Evolutionary conservation across 37 sponge, comb jelly and placozoan species (phyloP), one percentile per base, ranked within the genome.

Genomic region (Agelas oroides): DNA sequence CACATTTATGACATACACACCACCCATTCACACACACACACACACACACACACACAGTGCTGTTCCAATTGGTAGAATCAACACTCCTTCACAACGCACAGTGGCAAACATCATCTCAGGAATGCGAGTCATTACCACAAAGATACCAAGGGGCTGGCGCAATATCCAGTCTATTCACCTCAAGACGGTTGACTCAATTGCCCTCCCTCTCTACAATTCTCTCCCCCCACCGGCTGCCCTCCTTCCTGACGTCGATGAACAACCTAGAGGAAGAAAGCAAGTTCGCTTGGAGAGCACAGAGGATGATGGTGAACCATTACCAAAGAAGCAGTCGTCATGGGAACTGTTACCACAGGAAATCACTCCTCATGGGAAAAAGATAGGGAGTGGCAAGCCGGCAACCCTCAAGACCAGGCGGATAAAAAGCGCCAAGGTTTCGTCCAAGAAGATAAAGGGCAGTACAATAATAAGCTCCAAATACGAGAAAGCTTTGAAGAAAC

Each of bases 161-260:
- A 89, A 84, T 40, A 79, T 95, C 34, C 94, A 95, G 70, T 63
- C 75, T 53, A 52, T 92, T 34, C 85, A 95, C 39, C 25, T 95
- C 17, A 95, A 95, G 88, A 93, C 94, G 6, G 57, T 59, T 0
- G 81, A 83, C 32, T 88, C 91, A 5, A 74, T 92, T 25, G 84
- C 96, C 23, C 83, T 95, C 19, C 94, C 96, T 16, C n/a, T 95
- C 1, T 80, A 73, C 79, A 92, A 87, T 71, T 84, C 91, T 5
- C 71, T 85, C 21, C 91, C 91, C 21, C 68, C 75, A 8, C 69
- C 25, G 21, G 70, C 91, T 1, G 73, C 67, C 23, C 56, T 56
- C 23, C 56, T 88, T 37, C 34, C 53, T 5, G 53, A 31, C 15
- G 32, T 67, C 13, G 70, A 31, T 20, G 70, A 77, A 21, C 25